Conservation (phyloP, 2,888 invertebrate genomes). For the Sipha maydis region DNA sequence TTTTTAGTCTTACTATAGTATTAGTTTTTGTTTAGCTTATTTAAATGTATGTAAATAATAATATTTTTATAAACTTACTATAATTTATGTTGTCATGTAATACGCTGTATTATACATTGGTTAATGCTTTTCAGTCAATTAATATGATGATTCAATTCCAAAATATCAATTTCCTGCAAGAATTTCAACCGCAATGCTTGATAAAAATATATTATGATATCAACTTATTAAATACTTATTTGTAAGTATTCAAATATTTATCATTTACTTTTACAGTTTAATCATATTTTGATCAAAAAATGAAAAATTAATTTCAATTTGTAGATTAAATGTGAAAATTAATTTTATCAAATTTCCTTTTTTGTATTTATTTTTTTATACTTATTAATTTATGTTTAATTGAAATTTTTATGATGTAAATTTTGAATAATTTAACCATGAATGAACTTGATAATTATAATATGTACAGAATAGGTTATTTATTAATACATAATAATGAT, state of each 20-base stretch:
- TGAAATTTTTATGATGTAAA: no score
- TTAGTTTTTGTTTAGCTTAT: not conserved
- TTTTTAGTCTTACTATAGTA: not conserved
- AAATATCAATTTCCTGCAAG: not conserved
- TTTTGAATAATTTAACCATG: no score
- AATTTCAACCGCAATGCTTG: not conserved
- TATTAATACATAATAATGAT: no score
- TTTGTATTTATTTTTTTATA: no score
- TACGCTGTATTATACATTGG: not conserved
- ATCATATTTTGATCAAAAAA: no score
- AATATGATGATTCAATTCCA: slow-evolving; percentile 15
- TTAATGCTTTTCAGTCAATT: slow-evolving; percentile 33
- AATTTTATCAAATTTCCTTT: no score
- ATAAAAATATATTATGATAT: not conserved
- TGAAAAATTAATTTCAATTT: no score
- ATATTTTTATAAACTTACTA: not conserved
- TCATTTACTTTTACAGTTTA: not conserved
- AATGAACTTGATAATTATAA: no score
- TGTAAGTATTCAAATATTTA: slow-evolving; percentile 15
- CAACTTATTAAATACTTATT: not conserved
- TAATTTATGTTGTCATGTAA: not conserved
- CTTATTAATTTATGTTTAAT: no score
- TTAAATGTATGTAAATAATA: not conserved
- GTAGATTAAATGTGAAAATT: no score
- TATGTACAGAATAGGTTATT: no score